phyloP scores from a whole-genome alignment of 2,113 vertebrate species.

The Pelvicachromis taeniatus region DNA sequence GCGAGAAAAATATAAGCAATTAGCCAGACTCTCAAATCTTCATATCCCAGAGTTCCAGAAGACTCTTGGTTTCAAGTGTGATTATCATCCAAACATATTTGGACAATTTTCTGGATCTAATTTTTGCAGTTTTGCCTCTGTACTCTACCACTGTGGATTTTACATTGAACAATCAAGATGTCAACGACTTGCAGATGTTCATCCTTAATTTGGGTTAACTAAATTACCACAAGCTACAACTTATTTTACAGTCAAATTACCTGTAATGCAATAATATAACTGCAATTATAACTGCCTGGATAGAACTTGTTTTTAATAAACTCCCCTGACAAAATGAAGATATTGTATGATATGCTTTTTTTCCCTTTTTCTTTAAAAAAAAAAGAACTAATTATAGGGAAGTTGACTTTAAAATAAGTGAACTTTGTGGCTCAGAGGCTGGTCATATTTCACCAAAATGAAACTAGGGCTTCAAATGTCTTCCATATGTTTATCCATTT shows the following conservation, averaged over 20 bases:
- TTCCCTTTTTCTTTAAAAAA: too few species aligned
- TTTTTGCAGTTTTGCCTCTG: neutral
- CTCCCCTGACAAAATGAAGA: neutral
- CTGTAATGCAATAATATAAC: neutral
- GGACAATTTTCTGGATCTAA: fast-evolving
- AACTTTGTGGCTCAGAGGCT: neutral
- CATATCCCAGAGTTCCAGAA: neutral
- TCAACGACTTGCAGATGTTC: neutral
- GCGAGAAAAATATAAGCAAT: neutral
- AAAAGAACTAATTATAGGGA: neutral
- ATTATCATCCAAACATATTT: neutral
- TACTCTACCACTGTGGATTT: neutral
- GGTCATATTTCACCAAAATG: neutral
- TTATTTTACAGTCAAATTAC: neutral
- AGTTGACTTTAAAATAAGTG: neutral
- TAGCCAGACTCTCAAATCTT: neutral
- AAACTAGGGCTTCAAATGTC: neutral
- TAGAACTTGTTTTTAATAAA: neutral
- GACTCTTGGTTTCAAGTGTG: neutral
- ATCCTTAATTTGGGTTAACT: neutral
- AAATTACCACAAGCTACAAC: neutral
- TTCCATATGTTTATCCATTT: neutral
- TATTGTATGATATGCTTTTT: neutral
- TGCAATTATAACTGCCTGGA: neutral
- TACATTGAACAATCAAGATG: neutral